Evolutionary conservation across 2,888 invertebrate species (phyloP), one percentile per base, ranked within the genome.

Genomic region (Sussaba pulchella): DNA sequence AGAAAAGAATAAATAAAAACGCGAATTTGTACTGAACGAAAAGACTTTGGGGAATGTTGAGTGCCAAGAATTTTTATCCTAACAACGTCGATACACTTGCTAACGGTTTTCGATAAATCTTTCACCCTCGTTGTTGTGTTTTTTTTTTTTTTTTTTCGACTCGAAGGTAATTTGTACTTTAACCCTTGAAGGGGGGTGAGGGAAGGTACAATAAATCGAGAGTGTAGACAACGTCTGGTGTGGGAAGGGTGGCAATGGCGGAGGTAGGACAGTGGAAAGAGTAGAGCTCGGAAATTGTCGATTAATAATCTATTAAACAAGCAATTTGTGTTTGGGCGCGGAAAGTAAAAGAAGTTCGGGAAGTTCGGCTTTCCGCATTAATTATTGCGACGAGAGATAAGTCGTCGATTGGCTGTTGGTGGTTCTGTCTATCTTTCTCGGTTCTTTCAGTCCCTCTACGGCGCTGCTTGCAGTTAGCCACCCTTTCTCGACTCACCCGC

Each of bases 281-380:
- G 57, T 52, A 41, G 39, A 45, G 43, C 43, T 57, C 67, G 86
- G 82, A 84, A 85, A 85, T 86, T 84, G 83, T 66, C 82, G 83
- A 85, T 88, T 85, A 87, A 88, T 88, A 87, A 87, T 88, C 85
- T 84, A 88, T 87, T 83, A 82, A 85, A 84, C 83, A 83, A 85
- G 87, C 87, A 87, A 88, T 87, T 87, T 85, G 83, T 87, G 87
- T 86, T 88, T 85, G 80, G 81, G 17, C 39, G 67, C 76, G 82
- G 43, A 82, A 85, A 86, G 85, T 85, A 85, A 88, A 87, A 87
- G 84, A 87, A 88, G 82, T 85, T 86, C 79, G 61, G 76, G 77
- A 85, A 88, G 86, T 88, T 87, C 39, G 81, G 75, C 59, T 78
- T 72, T 78, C 57, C 77, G 71, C 80, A 80, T 80, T 82, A 77